Evolutionary conservation across 2,113 vertebrate genomes (phyloP).

Genomic region (Spea bombifrons): DNA sequence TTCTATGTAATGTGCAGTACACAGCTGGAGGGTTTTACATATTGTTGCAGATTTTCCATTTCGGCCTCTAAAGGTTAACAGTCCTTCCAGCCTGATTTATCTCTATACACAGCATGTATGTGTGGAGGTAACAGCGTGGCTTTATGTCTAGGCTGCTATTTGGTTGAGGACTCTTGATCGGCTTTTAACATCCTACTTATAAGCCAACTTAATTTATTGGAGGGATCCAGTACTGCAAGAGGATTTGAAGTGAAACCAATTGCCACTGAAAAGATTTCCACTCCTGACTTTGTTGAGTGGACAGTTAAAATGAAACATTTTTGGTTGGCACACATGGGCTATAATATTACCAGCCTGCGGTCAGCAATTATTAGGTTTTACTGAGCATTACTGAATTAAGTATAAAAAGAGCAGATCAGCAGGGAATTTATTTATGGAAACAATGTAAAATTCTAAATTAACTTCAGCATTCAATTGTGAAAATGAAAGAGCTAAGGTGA

Average conservation of each 20-base stretch:
- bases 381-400: constrained; percentile 64
- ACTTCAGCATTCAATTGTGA: too few relatives aligned
- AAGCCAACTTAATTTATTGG: constrained; percentile 36
- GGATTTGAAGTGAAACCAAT: constrained; percentile 48
- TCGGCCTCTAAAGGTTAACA: too few relatives aligned
- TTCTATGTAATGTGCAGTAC: too few relatives aligned
- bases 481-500: background rate
- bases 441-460: constrained; percentile 51
- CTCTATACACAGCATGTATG: too few relatives aligned
- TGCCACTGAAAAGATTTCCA: constrained; percentile 46
- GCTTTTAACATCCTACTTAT: constrained; percentile 9
- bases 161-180: background rate
- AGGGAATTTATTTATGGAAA: constrained; percentile 66
- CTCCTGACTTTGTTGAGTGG: constrained; percentile 38
- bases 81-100: too few relatives aligned
- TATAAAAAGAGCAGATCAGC: constrained; percentile 54
- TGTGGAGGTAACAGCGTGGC: too few relatives aligned
- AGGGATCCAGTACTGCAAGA: constrained; percentile 38
- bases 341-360: constrained; percentile 60
- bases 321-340: constrained; percentile 53
- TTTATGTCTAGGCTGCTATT: too few relatives aligned
- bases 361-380: constrained; percentile 64
- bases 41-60: too few relatives aligned
- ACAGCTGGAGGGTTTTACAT: too few relatives aligned
- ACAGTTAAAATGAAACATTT: constrained; percentile 49